These are phyloP conservation scores for Saturnia pavonia DNA, from an alignment of 2,888 invertebrate species.

Conservation along the genomic window DNA sequence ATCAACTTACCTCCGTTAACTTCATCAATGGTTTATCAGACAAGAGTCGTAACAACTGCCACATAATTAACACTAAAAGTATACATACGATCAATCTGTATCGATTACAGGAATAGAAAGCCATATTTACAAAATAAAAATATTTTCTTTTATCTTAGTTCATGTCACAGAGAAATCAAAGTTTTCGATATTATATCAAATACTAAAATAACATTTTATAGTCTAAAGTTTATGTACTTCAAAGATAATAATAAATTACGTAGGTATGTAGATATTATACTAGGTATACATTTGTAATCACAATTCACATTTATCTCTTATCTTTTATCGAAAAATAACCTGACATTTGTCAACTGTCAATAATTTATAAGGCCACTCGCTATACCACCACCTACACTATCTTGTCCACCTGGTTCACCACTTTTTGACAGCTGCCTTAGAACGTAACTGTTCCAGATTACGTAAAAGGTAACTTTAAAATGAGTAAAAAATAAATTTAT, in stretches of 20 bases:
- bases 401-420: too few species aligned
- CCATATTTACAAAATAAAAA: constrained; percentile 46
- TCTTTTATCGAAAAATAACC: too few species aligned
- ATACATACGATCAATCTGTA: constrained; percentile 70
- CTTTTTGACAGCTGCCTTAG: too few species aligned
- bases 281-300: too few species aligned
- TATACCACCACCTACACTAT: too few species aligned
- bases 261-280: neutral
- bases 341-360: too few species aligned
- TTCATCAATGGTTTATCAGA: constrained; percentile 49
- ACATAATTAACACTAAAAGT: constrained; percentile 67
- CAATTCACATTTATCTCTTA: too few species aligned
- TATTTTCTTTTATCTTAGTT: neutral
- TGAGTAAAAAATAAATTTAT: too few species aligned
- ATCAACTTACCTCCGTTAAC: constrained; percentile 54
- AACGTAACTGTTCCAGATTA: too few species aligned
- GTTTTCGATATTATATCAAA: neutral
- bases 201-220: neutral
- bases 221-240: neutral
- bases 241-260: neutral
- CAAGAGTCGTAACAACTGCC: constrained; percentile 68
- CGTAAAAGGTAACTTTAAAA: too few species aligned
- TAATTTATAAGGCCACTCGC: too few species aligned
- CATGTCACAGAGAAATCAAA: neutral
- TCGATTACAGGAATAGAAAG: constrained; percentile 71